phyloP scores from a whole-genome alignment of 2,888 invertebrate genomes.

The Apamea crenata region DNA sequence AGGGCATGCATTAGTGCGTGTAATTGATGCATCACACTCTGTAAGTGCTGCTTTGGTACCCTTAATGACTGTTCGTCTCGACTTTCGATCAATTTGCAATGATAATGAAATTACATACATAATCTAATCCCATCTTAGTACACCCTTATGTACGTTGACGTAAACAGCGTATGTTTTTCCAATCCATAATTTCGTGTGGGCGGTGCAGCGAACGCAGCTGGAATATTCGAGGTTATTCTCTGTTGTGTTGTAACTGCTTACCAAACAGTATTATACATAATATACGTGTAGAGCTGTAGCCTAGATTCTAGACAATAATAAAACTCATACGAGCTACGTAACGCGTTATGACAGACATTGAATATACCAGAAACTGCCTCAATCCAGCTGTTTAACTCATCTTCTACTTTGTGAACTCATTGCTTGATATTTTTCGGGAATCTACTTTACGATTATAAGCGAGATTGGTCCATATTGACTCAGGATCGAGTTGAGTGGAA shows the following conservation, averaged over 20 bases:
- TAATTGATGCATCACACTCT: conserved; percentile 79
- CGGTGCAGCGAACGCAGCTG: conserved; percentile 53
- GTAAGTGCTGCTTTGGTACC: conserved; percentile 55
- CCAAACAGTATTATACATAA: conserved; percentile 56
- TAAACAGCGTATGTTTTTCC: conserved; percentile 51
- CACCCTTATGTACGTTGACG: conserved; percentile 14
- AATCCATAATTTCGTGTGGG: conserved; percentile 49
- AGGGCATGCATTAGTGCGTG: conserved; percentile 80
- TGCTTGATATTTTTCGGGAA: conserved; percentile 3
- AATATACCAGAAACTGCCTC: conserved; percentile 39
- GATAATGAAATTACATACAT: conserved; percentile 44
- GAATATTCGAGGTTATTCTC: conserved; percentile 58
- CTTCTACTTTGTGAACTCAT: not conserved
- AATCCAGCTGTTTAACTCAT: conserved; percentile 13
- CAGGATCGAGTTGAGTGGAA: not conserved
- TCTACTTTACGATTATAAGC: not conserved
- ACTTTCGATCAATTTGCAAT: conserved; percentile 60
- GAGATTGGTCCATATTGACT: not conserved
- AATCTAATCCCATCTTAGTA: conserved; percentile 24
- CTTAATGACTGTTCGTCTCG: conserved; percentile 55
- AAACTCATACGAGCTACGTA: conserved; percentile 54
- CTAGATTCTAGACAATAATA: conserved; percentile 61
- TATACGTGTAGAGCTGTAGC: conserved; percentile 49
- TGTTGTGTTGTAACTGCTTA: conserved; percentile 58
- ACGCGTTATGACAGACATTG: conserved; percentile 50